phyloP scores from a whole-genome alignment of 1,140 invertebrate species.

The Caerostris extrusa region DNA sequence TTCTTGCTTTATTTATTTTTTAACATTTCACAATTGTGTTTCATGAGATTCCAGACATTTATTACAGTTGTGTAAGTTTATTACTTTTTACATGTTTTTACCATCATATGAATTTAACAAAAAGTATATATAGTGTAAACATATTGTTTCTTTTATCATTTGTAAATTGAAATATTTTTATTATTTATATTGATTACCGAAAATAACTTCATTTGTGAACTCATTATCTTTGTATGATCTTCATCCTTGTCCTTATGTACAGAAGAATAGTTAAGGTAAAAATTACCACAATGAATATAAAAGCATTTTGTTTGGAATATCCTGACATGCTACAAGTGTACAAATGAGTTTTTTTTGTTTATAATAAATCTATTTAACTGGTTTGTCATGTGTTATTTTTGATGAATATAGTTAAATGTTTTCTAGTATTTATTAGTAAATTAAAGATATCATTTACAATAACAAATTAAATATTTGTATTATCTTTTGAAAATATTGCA shows the following conservation, averaged over 20 bases:
- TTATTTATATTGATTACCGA: conserved; percentile 72
- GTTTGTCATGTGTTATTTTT: conserved; percentile 26
- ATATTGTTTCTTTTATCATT: conserved; percentile 59
- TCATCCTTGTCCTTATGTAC: conserved; percentile 61
- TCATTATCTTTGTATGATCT: conserved; percentile 66
- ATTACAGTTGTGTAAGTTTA: conserved; percentile 52
- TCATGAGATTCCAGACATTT: conserved; percentile 64
- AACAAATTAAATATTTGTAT: too few species aligned
- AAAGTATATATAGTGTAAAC: conserved; percentile 67
- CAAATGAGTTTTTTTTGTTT: conserved; percentile 77
- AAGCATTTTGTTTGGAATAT: conserved; percentile 69
- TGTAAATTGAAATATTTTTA: conserved; percentile 73
- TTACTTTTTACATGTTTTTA: conserved; percentile 66
- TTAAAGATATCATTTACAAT: too few species aligned
- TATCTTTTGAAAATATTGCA: too few species aligned
- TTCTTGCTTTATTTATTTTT: conserved; percentile 72
- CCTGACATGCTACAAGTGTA: conserved; percentile 69
- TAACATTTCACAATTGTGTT: conserved; percentile 69
- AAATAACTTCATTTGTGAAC: conserved; percentile 70
- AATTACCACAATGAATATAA: conserved; percentile 52
- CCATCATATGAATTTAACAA: background rate
- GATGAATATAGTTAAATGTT: too few species aligned
- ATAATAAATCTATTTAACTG: conserved; percentile 78
- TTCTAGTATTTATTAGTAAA: too few species aligned
- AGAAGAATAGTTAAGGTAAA: conserved; percentile 69